Evolutionary conservation across 2,888 invertebrate species (phyloP).

Genomic region (Callosobruchus maculatus): DNA sequence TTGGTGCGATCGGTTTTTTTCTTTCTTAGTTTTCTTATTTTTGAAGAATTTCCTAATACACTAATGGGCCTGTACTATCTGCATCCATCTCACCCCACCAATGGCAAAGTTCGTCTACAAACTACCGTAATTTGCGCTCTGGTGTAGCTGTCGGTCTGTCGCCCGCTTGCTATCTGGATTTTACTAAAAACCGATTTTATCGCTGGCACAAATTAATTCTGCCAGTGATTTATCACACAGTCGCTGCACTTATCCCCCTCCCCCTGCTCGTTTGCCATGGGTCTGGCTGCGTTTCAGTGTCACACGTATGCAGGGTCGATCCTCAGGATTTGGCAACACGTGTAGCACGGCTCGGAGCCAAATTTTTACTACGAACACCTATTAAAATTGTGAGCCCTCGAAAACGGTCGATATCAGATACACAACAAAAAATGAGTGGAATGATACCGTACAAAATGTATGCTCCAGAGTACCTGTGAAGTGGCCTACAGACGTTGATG

Average conservation of each 20-base stretch:
- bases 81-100: not conserved
- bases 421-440: no score
- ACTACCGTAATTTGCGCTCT: not conserved
- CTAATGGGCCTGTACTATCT: not conserved
- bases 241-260: not conserved
- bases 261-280: not conserved
- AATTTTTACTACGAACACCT: no score
- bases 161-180: not conserved
- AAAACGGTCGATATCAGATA: no score
- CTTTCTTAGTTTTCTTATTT: no score
- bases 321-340: not conserved
- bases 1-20: no score
- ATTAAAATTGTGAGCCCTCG: no score
- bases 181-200: not conserved
- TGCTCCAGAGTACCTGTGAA: no score
- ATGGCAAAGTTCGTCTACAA: not conserved
- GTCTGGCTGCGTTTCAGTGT: not conserved
- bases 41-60: no score
- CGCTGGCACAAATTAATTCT: not conserved
- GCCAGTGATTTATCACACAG: not conserved
- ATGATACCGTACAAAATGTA: no score
- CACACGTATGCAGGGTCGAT: not conserved
- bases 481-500: no score
- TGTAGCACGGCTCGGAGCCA: no score
- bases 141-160: not conserved